Base-by-base conservation (phyloP, 1,140 invertebrate genomes). In the Scylla paramamosain region DNA sequence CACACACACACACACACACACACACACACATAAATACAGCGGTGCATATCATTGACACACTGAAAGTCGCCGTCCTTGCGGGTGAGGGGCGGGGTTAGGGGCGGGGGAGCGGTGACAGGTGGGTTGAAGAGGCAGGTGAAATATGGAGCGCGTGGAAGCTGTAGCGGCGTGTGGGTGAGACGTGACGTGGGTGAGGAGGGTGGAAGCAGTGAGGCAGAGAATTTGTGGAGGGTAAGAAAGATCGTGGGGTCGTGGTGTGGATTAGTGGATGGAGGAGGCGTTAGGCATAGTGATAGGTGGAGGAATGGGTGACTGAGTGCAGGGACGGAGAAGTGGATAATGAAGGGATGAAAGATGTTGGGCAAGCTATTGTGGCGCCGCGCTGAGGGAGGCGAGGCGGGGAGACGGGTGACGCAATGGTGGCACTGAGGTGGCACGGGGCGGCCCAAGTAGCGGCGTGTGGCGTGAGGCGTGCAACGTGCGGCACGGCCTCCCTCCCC, bases 1-100 rank as follows among this genome's bases (percentile, higher is more conserved):
- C 52, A 59, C 52, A 59, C 52, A 59, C 52, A 77, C 67, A 77
- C 67, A 77, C 67, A 77, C 67, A 77, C 67, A 77, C 67, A 77
- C 67, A 77, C 67, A n/a, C 67, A 77, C 67, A 77, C 67, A 77
- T 20, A 77, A 6, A 77, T 20, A 77, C 67, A 77, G 1, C 6
- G 25, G 67, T 77, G 67, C 67, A 77, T 77, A 25, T 77, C 67
- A 77, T 77, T 77, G 67, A 77, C 67, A 77, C 67, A 77, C 20
- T 77, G 67, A 77, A n/a, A 77, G 67, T 20, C 6, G 67, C 67
- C 67, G 67, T 77, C 67, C 67, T 77, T 77, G 67, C 67, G 31
- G 87, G 46, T 25, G 67, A n/a, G 67, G 67, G 67, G 67, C 67
- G 67, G 67, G 67, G 67, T n/a, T 25, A 20, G 12, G 67, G 67